Evolutionary conservation across 2,888 invertebrate species (phyloP), one percentile per base, ranked within the genome.

Genomic region (Enchytraeus crypticus): DNA sequence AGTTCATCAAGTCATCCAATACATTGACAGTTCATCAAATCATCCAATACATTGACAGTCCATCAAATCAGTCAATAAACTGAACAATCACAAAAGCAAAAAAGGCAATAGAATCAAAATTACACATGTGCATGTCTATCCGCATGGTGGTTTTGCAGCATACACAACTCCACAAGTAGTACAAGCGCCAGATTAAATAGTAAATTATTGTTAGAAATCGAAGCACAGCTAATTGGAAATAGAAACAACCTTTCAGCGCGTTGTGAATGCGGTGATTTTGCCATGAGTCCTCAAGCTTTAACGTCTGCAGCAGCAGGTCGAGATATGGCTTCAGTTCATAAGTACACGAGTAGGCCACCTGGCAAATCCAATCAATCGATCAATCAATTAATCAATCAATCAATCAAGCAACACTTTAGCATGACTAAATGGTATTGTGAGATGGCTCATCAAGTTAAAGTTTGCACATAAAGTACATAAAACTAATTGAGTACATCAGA

Each of bases 281-380:
- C 95, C 95, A 96, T 29, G 90, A 90, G 79, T 96, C 96, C 74
- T 93, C 92, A 76, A 96, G 85, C 51, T 91, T 82, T 69, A 96
- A 81, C 80, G 95, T 86, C 64, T 89, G 88, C 46, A 90, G 82
- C 61, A 96, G 83, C 61, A 93, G 84, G 77, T 96, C 95, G 47
- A 92, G 87, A 79, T 92, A 91, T 68, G 92, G 90, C 53, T 92
- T 84, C 77, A 96, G 83, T 79, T 96, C 96, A 77, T 93, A 92
- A 69, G 92, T 91, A 80, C 92, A 95, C 2, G 92, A 90, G 70
- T 85, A 86, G 3, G 86, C 85, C 68, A 88, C 86, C 78, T n/a
- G n/a, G n/a, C n/a, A n/a, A n/a, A n/a, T n/a, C n/a, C n/a, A n/a
- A n/a, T n/a, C n/a, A n/a, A n/a, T n/a, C n/a, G n/a, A n/a, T n/a